Percentiles rank a stretch among this genome's conserved stretches.
phyloP scores from a whole-genome alignment of 2,797 vertebrate genomes.

The Psittacula derbiana region DNA sequence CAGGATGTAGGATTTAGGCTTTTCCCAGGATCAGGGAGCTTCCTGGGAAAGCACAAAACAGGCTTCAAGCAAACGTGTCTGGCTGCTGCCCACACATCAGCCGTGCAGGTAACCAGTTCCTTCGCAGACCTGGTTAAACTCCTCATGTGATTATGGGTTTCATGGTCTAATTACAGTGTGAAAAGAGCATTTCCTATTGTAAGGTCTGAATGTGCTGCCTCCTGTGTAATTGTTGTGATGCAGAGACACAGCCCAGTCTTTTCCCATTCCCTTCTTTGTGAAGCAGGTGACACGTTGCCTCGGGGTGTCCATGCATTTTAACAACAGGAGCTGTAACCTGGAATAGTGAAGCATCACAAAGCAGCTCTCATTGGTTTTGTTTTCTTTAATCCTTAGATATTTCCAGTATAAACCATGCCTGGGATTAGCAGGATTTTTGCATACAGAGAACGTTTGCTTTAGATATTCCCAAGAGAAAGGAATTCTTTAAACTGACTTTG shows the following conservation, averaged over 20 bases:
- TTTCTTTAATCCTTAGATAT: neutral
- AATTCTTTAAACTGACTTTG: neutral
- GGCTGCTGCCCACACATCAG: neutral
- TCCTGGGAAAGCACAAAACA: neutral
- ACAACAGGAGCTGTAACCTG: neutral
- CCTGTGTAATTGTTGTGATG: neutral
- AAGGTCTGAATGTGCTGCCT: neutral
- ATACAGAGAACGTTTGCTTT: neutral
- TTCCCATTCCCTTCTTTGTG: neutral
- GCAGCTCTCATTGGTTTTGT: neutral
- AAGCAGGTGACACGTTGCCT: neutral
- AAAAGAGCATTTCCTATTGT: neutral
- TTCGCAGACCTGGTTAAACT: neutral
- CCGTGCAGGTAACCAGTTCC: neutral
- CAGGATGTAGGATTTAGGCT: neutral
- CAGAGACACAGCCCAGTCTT: neutral
- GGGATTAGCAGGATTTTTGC: neutral
- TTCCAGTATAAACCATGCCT: neutral
- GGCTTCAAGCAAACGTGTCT: neutral
- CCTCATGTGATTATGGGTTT: neutral
- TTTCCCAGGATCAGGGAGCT: neutral
- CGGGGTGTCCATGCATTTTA: fast-evolving
- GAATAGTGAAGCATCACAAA: neutral
- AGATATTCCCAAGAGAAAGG: neutral
- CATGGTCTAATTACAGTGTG: neutral